Evolutionary conservation across 2,797 vertebrate genomes (phyloP).

Genomic region (Pseudochirops corinnae): DNA sequence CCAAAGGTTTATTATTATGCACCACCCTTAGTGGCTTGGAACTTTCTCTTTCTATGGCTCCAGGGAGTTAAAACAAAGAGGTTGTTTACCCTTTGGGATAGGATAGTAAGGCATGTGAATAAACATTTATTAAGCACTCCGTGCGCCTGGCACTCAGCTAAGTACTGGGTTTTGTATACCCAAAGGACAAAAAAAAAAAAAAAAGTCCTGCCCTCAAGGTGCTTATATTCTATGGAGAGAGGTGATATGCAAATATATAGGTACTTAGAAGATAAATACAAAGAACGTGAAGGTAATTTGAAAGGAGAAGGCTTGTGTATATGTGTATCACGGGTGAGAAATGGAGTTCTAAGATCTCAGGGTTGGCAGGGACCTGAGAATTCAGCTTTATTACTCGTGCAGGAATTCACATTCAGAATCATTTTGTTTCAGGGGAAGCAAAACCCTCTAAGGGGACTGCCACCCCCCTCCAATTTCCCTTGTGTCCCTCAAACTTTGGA

Average conservation of each 20-base stretch:
- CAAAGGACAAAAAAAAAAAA: background rate
- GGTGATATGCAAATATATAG: background rate
- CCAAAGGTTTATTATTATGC: background rate
- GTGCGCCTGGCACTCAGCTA: background rate
- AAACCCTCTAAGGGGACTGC: background rate
- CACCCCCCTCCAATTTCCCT: background rate
- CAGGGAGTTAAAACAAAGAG: background rate
- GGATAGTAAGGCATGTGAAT: background rate
- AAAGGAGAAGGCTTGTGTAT: background rate
- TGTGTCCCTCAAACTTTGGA: conserved; percentile 16
- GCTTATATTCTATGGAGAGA: background rate
- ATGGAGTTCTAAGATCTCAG: background rate
- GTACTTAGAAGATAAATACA: background rate
- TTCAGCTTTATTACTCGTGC: background rate
- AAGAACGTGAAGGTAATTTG: background rate
- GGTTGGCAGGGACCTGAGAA: background rate
- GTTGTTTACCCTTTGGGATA: background rate
- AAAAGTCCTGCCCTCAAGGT: background rate
- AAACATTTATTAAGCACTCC: background rate
- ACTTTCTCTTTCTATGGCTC: background rate
- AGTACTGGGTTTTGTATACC: background rate
- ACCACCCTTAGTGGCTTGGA: background rate
- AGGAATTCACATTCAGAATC: background rate
- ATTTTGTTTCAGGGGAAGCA: background rate
- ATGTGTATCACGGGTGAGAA: background rate